Evolutionary conservation across 2,888 invertebrate genomes (phyloP).

Genomic region (Pachydiplax longipennis): DNA sequence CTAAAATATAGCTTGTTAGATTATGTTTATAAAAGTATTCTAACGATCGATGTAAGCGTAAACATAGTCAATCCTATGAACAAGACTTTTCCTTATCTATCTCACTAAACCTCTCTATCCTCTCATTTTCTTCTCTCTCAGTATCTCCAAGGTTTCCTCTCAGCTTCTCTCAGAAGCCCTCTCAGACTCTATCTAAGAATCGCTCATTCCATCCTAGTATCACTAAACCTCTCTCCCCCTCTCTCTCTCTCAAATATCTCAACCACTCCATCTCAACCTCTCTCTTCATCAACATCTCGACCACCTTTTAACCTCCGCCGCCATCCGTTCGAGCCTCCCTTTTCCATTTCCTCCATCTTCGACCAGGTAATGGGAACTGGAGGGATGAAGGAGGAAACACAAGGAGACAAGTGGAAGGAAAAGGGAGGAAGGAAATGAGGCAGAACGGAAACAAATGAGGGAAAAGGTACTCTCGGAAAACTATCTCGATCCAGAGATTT

Average conservation of each 20-base stretch:
- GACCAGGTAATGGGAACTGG: neutral
- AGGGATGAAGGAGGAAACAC: neutral
- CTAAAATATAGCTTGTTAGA: no score
- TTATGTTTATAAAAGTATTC: no score
- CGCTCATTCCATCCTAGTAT: neutral
- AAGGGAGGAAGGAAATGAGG: neutral
- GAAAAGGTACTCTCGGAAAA: no score
- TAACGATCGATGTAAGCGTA: no score
- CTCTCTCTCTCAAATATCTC: neutral
- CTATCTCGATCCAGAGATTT: no score
- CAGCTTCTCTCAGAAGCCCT: neutral
- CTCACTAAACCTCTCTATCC: neutral
- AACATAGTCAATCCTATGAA: no score
- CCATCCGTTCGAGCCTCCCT: neutral
- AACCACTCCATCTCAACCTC: neutral
- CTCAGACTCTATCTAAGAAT: neutral
- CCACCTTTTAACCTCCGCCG: neutral
- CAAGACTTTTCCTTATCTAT: no score
- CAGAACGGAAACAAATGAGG: neutral
- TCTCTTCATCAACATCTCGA: neutral
- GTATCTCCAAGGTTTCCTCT: neutral
- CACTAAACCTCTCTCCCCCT: neutral
- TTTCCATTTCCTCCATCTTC: neutral
- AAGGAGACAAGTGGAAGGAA: neutral
- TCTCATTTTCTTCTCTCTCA: neutral